Base-by-base conservation (phyloP, 2,797 vertebrate species). In the Scleropages formosus region DNA sequence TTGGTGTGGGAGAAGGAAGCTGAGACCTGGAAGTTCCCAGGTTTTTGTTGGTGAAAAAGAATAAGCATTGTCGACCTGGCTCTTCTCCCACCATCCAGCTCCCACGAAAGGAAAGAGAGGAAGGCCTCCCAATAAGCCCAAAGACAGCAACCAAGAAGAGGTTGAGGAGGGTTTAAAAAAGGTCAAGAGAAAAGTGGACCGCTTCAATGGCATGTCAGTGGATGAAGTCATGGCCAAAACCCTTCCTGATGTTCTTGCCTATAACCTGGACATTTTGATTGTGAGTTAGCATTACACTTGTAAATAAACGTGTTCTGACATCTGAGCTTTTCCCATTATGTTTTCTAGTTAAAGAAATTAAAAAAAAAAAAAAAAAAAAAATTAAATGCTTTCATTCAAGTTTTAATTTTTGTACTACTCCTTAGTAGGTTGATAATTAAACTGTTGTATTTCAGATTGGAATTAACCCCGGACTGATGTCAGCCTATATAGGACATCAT, bases 401-500 rank as follows among this genome's bases (percentile, higher is more conserved):
- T 6, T 31, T 39, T 31, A 39, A 31, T 6, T 39, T 39, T 39
- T 39, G 31, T 39, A n/a, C n/a, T n/a, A 2, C 39, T 39, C 31
- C 31, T 6, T 80, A 61, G 77, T 77, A 78, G 86, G 75, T 79
- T 62, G 73, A 16, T 82, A 75, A 76, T 83, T 79, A 86, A 81
- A 24, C 51, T 51, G 75, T 82, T 70, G 69, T 82, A 66, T 82
- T 81, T 82, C 85, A 99, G 98, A 96, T 99, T 84, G 97, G 98
- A 81, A 99, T 99, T 85, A 99, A 99, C 81, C 98, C 97, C 11
- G 98, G 98, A 83, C 90, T 99, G 60, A 88, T 99, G 92, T 97
- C 98, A 79, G 97, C 98, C 80, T 98, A 93, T 88, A 99, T 98
- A 92, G 97, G 97, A 79, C 96, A 95, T 83, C 97, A 99, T 89